Conservation (phyloP, 2,113 vertebrate species). For the Neodontobutis hainanensis region DNA sequence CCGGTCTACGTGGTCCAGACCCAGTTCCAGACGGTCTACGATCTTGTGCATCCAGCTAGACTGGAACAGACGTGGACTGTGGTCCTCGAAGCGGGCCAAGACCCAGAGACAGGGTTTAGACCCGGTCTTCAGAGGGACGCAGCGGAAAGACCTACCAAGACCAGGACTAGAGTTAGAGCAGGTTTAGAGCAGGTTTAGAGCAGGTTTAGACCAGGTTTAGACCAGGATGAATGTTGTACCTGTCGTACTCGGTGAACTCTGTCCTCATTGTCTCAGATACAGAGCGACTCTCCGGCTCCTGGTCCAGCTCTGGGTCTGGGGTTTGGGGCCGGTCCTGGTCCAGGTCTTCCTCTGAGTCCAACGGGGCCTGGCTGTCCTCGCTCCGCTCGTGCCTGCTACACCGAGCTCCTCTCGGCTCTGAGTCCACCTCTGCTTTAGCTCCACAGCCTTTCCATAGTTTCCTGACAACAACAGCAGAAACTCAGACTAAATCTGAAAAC, state of each 20-base stretch:
- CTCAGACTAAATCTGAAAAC: not conserved
- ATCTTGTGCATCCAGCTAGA: slow-evolving; percentile 89
- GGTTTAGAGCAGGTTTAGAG: too few relatives aligned
- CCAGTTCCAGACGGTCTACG: slow-evolving; percentile 89
- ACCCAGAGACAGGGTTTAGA: slow-evolving; percentile 87
- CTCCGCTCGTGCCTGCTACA: slow-evolving; percentile 46
- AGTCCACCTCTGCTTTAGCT: slow-evolving; percentile 74
- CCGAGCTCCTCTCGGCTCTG: slow-evolving; percentile 45
- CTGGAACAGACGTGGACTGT: slow-evolving; percentile 85
- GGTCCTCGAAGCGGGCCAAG: slow-evolving; percentile 92
- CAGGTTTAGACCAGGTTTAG: too few relatives aligned
- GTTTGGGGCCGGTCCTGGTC: slow-evolving; percentile 66
- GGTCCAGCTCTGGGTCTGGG: slow-evolving; percentile 69
- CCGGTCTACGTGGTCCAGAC: slow-evolving; percentile 84
- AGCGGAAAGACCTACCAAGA: slow-evolving; percentile 83
- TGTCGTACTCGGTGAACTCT: slow-evolving; percentile 84
- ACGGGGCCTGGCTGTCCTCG: slow-evolving; percentile 61
- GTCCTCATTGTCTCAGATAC: slow-evolving; percentile 77
- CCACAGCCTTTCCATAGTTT: slow-evolving; percentile 85
- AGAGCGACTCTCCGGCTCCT: slow-evolving; percentile 74
- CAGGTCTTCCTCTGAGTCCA: slow-evolving; percentile 71
- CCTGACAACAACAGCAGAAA: slow-evolving; percentile 68
- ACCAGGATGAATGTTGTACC: slow-evolving; percentile 64
- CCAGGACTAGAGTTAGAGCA: not conserved
- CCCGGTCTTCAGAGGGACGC: slow-evolving; percentile 75